A percentile compares a stretch with the other conserved stretches of the same genome.
These are phyloP conservation scores for Dyspetes luteomarginatus DNA, from an alignment of 2,888 invertebrate genomes.

Conservation along the genomic window DNA sequence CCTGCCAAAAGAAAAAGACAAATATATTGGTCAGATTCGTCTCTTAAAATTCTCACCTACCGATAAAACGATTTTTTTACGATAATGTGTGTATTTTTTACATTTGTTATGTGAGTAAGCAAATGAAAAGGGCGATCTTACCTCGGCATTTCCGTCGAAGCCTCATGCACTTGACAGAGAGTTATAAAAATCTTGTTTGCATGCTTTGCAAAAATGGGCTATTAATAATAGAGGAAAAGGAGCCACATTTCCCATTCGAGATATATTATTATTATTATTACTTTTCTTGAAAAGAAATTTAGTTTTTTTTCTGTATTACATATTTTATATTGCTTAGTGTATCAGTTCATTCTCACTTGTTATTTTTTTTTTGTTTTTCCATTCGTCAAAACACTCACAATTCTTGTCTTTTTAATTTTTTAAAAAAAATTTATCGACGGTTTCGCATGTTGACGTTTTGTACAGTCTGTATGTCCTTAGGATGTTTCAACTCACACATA, in stretches of 20 bases:
- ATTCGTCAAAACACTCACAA: neutral
- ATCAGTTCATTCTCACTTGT: conserved; percentile 12
- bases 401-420: neutral
- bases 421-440: too few relatives aligned
- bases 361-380: conserved; percentile 12
- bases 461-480: neutral
- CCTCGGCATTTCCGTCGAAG: conserved; percentile 49
- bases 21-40: neutral
- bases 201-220: conserved; percentile 43
- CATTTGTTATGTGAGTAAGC: conserved; percentile 4
- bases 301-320: conserved; percentile 57
- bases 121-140: conserved; percentile 45
- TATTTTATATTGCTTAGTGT: conserved; percentile 43
- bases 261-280: conserved; percentile 16
- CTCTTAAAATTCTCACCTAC: neutral
- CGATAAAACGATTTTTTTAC: neutral
- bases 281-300: conserved; percentile 43
- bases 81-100: neutral
- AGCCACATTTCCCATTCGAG: conserved; percentile 36
- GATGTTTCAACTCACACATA: neutral
- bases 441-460: neutral
- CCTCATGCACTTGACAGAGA: conserved; percentile 56
- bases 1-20: conserved; percentile 71
- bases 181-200: conserved; percentile 27
- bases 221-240: conserved; percentile 22